Base-by-base conservation (phyloP, 2,113 vertebrate genomes). In the Garra rufa region DNA sequence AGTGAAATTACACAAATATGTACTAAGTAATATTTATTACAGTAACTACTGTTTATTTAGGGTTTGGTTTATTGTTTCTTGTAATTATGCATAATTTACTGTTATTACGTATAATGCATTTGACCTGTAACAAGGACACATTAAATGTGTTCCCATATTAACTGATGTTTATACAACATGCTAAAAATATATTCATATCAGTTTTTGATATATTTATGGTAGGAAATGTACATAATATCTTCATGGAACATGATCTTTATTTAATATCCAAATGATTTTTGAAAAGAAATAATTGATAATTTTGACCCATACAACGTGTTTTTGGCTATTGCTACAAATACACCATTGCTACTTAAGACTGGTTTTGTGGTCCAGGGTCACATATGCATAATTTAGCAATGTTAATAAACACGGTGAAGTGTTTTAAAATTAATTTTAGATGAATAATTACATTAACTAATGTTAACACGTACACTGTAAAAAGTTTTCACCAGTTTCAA, bases 51-150 rank as follows among this genome's bases (percentile, higher is more conserved):
- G 11, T 34, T 30, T 6, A 15, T 65, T 4, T 65, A 65, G 15
- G 3, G 1, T 34, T 65, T 34, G 61, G 7, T 34, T 65, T 34
- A 65, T 14, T 65, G 28, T 9, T 67, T 67, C 63, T 67, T 67
- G 63, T 67, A 67, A 67, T 67, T 67, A 67, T 3, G 14, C 28
- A 65, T 65, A 34, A 67, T 67, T 67, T 63, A 15, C 13, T 63
- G 59, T 63, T 63, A 63, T 14, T 15, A 7, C 2, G 17, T 30
- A 30, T 28, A 7, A 65, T 1, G 3, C 6, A 65, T 65, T 30
- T 65, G 28, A 30, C 13, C 2, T 63, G 61, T 30, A 30, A 63
- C 50, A 6, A 26, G 24, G 24, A 34, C 28, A 67, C 61, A 67
- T 67, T 19, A 34, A 65, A 17, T 30, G 8, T 8, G 6, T 30